phyloP scores from a whole-genome alignment of 2,797 vertebrate species.

The Pygocentrus nattereri region DNA sequence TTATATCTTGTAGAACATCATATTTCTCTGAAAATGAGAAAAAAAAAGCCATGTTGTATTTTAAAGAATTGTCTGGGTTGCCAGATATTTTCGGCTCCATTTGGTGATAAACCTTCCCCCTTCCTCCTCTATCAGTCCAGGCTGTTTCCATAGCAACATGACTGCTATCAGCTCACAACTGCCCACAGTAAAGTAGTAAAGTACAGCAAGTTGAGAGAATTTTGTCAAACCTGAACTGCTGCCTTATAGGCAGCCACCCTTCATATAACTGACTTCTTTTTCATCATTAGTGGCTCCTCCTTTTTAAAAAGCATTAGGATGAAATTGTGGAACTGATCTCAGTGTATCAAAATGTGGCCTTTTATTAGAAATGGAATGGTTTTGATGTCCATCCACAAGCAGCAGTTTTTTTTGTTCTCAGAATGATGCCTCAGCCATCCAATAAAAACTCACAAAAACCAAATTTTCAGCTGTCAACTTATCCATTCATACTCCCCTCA shows the following conservation, averaged over 20 bases:
- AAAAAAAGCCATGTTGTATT: slow-evolving; percentile 19
- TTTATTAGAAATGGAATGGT: not conserved
- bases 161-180: slow-evolving; percentile 72
- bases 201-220: slow-evolving; percentile 61
- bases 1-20: slow-evolving; percentile 2
- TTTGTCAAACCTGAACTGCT: slow-evolving; percentile 32
- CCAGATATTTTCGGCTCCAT: slow-evolving; percentile 59
- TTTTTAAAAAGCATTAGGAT: not conserved
- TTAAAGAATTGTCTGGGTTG: slow-evolving; percentile 54
- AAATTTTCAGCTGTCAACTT: no score
- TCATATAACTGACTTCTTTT: not conserved
- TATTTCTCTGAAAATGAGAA: slow-evolving; percentile 18
- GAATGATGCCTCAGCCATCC: no score
- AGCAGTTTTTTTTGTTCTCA: no score
- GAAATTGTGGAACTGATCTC: not conserved
- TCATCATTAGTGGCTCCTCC: not conserved
- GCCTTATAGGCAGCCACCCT: slow-evolving; percentile 7
- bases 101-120: slow-evolving; percentile 66
- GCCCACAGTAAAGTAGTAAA: slow-evolving; percentile 73
- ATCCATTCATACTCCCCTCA: no score
- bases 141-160: slow-evolving; percentile 78
- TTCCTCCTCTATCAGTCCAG: slow-evolving; percentile 69
- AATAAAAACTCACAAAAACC: no score
- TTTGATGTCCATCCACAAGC: not conserved
- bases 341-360: not conserved